phyloP scores from a whole-genome alignment of 2,797 vertebrate species.

The Danio aesculapii region DNA sequence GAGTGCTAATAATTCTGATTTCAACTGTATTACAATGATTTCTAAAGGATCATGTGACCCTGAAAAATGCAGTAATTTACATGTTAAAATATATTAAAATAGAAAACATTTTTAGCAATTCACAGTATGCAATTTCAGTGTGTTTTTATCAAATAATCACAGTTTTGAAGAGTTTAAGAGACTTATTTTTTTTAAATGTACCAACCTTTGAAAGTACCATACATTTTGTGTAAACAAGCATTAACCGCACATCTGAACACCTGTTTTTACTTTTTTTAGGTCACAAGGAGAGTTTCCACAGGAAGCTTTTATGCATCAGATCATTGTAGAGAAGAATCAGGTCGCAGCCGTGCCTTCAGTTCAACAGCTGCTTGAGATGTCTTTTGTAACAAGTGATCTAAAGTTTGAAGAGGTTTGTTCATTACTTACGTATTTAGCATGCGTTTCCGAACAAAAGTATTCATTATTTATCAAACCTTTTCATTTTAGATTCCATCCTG shows the following conservation, averaged over 20 bases:
- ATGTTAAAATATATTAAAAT: background rate
- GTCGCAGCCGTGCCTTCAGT: slow-evolving; percentile 76
- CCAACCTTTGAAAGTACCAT: background rate
- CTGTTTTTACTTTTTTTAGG: slow-evolving; percentile 63
- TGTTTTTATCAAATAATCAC: background rate
- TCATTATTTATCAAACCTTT: background rate
- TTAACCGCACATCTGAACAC: background rate
- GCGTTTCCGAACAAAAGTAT: background rate
- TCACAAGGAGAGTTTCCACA: slow-evolving; percentile 72
- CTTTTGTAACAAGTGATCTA: slow-evolving; percentile 79
- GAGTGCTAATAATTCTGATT: no score
- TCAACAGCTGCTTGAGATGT: slow-evolving; percentile 82
- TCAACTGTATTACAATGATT: background rate
- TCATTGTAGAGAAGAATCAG: slow-evolving; percentile 82
- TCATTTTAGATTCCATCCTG: slow-evolving; percentile 77
- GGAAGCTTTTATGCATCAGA: slow-evolving; percentile 82
- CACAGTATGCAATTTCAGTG: background rate
- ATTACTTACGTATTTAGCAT: background rate
- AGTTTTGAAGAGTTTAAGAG: background rate
- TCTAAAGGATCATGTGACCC: background rate
- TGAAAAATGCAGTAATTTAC: background rate
- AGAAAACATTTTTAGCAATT: background rate
- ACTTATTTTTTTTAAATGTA: background rate
- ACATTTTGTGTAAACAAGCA: background rate
- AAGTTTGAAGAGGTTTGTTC: slow-evolving; percentile 82